A percentile compares a stretch with the other conserved stretches of the same genome.
These are phyloP conservation scores for Halesus radiatus DNA, from an alignment of 1,140 invertebrate genomes.

Conservation along the genomic window DNA sequence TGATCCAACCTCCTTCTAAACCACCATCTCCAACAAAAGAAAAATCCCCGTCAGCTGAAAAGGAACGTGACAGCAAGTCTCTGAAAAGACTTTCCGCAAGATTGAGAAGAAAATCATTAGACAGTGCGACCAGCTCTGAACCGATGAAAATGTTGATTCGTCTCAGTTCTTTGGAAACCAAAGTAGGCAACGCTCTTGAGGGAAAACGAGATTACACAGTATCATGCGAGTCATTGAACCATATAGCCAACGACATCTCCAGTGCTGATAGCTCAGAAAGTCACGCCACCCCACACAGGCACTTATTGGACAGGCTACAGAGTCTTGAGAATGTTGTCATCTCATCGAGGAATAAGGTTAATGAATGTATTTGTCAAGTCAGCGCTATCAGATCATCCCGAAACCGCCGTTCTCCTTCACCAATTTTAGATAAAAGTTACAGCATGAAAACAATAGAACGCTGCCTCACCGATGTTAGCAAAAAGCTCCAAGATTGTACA, in stretches of 20 bases:
- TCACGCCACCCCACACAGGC: constrained; percentile 63
- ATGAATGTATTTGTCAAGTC: constrained; percentile 70
- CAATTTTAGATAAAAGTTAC: constrained; percentile 72
- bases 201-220: constrained; percentile 67
- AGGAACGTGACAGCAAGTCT: constrained; percentile 69
- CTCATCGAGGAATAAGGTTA: constrained; percentile 70
- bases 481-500: constrained; percentile 71
- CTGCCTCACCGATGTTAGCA: constrained; percentile 72
- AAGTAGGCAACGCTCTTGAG: constrained; percentile 75
- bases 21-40: constrained; percentile 68
- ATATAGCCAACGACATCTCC: constrained; percentile 62
- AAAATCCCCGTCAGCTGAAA: constrained; percentile 68
- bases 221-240: constrained; percentile 71
- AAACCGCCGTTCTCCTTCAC: constrained; percentile 72
- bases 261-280: constrained; percentile 62
- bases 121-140: constrained; percentile 82
- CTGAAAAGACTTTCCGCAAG: constrained; percentile 69
- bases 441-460: constrained; percentile 73
- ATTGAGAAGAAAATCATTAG: constrained; percentile 79
- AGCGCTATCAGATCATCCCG: constrained; percentile 70
- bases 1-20: constrained; percentile 69
- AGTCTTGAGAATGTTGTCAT: constrained; percentile 73
- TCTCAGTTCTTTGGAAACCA: constrained; percentile 80
- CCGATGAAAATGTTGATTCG: constrained; percentile 84
- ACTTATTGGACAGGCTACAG: constrained; percentile 71